Conservation (phyloP, 2,888 invertebrate genomes). For the Dasysyrphus tricinctus region DNA sequence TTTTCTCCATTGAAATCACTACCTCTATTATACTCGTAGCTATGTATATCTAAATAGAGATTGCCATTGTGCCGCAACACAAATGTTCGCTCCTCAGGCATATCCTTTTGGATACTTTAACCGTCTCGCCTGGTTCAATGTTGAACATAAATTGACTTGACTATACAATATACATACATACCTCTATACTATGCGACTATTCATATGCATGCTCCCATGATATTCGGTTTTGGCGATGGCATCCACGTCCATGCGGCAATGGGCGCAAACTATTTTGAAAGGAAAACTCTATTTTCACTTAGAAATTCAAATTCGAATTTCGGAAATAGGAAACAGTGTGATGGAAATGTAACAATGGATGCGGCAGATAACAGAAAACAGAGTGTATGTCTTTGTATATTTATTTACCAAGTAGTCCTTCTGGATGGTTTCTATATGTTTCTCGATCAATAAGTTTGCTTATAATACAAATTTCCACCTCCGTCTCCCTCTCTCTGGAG, state of each 20-base stretch:
- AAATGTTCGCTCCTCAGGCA: slow-evolving; percentile 24
- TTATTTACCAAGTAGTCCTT: background rate
- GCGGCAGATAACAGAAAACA: slow-evolving; percentile 14
- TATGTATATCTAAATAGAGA: background rate
- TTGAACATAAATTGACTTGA: slow-evolving; percentile 50
- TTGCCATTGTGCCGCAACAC: slow-evolving; percentile 13
- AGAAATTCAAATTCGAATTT: slow-evolving; percentile 35
- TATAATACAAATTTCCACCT: background rate
- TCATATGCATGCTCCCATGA: background rate
- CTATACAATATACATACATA: background rate
- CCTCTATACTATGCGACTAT: background rate
- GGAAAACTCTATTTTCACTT: slow-evolving; percentile 39
- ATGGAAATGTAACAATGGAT: slow-evolving; percentile 38
- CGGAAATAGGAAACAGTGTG: slow-evolving; percentile 25
- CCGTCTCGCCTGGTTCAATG: slow-evolving; percentile 55
- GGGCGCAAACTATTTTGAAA: slow-evolving; percentile 3
- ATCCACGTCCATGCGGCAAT: background rate
- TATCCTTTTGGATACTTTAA: slow-evolving; percentile 49
- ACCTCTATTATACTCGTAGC: background rate
- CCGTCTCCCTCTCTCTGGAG: background rate
- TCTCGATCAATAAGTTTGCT: slow-evolving; percentile 25
- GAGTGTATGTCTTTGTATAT: background rate
- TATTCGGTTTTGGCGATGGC: background rate
- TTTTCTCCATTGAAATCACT: background rate
- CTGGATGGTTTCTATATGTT: slow-evolving; percentile 11